Evolutionary conservation across 2,888 invertebrate species (phyloP).

Genomic region (Drosophila infuscata): DNA sequence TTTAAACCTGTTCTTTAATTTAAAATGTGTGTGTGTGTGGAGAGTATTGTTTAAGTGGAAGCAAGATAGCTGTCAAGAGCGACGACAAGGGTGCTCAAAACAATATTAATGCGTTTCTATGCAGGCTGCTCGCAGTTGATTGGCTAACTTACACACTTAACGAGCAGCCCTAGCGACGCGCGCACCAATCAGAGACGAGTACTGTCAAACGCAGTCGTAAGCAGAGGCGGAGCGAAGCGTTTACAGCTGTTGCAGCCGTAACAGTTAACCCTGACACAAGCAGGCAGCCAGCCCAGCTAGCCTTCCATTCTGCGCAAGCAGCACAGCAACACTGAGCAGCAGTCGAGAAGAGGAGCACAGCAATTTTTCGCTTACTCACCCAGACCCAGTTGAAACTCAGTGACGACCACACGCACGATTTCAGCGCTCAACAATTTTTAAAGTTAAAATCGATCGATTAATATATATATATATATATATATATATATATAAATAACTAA

Average conservation of each 20-base stretch:
- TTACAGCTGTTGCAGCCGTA: conserved; percentile 2
- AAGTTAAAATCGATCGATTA: conserved; percentile 1
- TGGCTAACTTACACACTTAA: conserved; percentile 10
- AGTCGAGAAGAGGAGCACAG: background rate
- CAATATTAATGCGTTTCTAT: conserved; percentile 1
- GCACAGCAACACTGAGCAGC: conserved; percentile 1
- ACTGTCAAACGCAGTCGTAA: background rate
- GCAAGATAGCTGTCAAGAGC: conserved; percentile 11
- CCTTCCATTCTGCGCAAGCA: conserved; percentile 13
- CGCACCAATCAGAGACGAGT: conserved; percentile 33
- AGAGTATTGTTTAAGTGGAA: conserved; percentile 8
- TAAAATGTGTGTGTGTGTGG: background rate
- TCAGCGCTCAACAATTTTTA: conserved; percentile 1
- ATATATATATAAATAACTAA: background rate
- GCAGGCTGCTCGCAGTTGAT: conserved; percentile 1
- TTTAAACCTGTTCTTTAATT: conserved; percentile 23
- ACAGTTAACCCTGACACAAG: conserved; percentile 1
- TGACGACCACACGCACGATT: conserved; percentile 61
- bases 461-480: background rate
- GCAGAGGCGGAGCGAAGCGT: conserved; percentile 22
- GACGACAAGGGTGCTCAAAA: conserved; percentile 14
- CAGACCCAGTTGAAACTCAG: conserved; percentile 54
- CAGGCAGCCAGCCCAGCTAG: conserved; percentile 2
- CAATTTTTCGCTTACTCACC: conserved; percentile 53
- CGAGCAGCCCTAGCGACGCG: conserved; percentile 16